Conservation (phyloP, 2,797 vertebrate species). For the Centropyge bicolor region DNA sequence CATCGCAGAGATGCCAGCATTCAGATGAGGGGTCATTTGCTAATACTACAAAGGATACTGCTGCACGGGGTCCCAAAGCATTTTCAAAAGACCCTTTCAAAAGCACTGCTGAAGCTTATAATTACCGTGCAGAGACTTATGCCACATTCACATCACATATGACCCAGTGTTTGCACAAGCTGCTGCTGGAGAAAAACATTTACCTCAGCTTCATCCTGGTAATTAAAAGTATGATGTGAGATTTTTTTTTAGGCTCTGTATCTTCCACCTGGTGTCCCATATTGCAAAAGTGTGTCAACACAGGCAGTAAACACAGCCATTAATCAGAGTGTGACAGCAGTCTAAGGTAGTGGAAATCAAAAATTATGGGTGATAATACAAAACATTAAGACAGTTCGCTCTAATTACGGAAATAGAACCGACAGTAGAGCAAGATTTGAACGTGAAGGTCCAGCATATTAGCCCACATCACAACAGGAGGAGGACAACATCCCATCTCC, state of each 20-base stretch:
- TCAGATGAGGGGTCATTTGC: conserved; percentile 72
- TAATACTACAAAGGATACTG: conserved; percentile 51
- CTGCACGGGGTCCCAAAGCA: conserved; percentile 30
- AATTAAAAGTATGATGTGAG: conserved; percentile 53
- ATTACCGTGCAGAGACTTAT: conserved; percentile 46
- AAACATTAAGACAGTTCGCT: conserved; percentile 27
- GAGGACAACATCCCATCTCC: conserved; percentile 2
- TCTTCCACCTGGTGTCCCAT: conserved; percentile 61
- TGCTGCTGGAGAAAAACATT: conserved; percentile 35
- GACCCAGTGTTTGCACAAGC: conserved; percentile 28
- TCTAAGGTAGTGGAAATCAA: conserved; percentile 43
- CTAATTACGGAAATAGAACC: conserved; percentile 36
- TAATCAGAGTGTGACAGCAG: conserved; percentile 41
- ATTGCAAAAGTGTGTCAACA: conserved; percentile 67
- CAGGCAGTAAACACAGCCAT: conserved; percentile 51
- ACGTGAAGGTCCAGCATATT: conserved; percentile 5
- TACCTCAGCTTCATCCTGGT: conserved; percentile 23
- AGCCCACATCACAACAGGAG: conserved; percentile 7
- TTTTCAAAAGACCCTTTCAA: conserved; percentile 57
- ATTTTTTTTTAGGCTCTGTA: conserved; percentile 27
- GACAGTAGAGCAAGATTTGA: conserved; percentile 7
- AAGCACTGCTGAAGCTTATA: conserved; percentile 46
- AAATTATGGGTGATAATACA: conserved; percentile 46
- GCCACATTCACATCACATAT: conserved; percentile 30
- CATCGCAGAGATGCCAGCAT: conserved; percentile 40